These are phyloP conservation scores for Nycticebus coucang DNA, from an alignment of 2,113 vertebrate genomes.

Conservation along the genomic window DNA sequence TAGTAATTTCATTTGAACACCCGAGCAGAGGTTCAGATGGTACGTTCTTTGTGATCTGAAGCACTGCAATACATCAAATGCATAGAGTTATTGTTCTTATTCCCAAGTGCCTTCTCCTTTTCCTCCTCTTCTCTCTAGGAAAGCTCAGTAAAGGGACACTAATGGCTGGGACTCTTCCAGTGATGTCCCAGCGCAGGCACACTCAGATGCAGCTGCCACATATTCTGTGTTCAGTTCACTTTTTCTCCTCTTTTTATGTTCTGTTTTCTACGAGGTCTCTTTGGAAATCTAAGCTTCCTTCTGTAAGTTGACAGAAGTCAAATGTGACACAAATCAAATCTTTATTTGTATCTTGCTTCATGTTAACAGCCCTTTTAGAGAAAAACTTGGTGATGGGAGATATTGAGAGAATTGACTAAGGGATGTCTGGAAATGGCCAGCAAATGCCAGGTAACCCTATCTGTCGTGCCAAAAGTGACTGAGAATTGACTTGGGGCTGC, in stretches of 20 bases:
- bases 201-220: not conserved
- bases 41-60: not conserved
- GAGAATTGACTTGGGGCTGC: constrained; percentile 45
- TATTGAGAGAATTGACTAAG: not conserved
- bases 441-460: not conserved
- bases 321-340: not conserved
- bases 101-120: not conserved
- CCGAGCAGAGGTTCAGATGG: not conserved
- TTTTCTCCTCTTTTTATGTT: not conserved
- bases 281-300: constrained; percentile 22
- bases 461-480: not conserved
- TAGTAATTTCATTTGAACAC: not conserved
- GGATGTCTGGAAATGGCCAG: constrained; percentile 37
- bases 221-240: not conserved
- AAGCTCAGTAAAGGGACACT: not conserved
- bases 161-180: not conserved
- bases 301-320: not conserved
- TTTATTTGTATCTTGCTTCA: not conserved
- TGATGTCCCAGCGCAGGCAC: not conserved
- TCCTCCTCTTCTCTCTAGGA: not conserved
- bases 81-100: not conserved
- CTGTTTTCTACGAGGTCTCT: not conserved
- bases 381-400: not conserved
- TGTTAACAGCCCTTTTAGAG: not conserved
- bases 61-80: not conserved